Percentiles rank a stretch among this genome's conserved stretches.
Evolutionary conservation across 1,140 invertebrate genomes (phyloP).

Genomic region (Reticulitermes speratus): DNA sequence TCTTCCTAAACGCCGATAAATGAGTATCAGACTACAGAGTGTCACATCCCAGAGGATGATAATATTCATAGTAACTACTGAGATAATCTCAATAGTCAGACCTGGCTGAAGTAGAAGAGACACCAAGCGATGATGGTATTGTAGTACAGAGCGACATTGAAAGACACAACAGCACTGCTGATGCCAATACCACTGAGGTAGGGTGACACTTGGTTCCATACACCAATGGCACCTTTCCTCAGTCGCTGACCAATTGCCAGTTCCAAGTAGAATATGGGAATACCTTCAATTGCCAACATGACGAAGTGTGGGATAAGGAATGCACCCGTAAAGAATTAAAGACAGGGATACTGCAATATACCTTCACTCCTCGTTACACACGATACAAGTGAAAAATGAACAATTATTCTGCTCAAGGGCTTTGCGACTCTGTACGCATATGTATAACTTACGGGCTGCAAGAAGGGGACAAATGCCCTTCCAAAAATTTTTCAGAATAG

Average conservation of each 20-base stretch:
- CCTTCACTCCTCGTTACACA: neutral
- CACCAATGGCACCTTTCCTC: slow-evolving; percentile 90
- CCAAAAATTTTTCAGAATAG: no score
- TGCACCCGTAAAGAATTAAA: slow-evolving; percentile 57
- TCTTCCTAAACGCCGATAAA: no score
- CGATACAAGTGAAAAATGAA: neutral
- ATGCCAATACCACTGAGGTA: slow-evolving; percentile 87
- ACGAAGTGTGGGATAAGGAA: slow-evolving; percentile 94
- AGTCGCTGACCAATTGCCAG: slow-evolving; percentile 88
- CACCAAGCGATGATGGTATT: slow-evolving; percentile 99
- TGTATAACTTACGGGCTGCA: no score
- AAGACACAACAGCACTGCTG: slow-evolving; percentile 91
- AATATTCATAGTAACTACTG: no score
- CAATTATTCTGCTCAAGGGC: neutral
- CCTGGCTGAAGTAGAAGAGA: slow-evolving; percentile 85
- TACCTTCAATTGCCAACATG: slow-evolving; percentile 89
- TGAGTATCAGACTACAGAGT: no score
- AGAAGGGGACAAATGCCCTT: no score
- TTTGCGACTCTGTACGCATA: no score
- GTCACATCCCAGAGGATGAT: no score
- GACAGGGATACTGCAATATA: no score
- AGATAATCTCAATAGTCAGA: neutral
- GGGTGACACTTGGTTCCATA: slow-evolving; percentile 89
- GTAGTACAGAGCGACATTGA: slow-evolving; percentile 97
- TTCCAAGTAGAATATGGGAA: slow-evolving; percentile 93